Evolutionary conservation across 2,888 invertebrate genomes (phyloP).

Genomic region (Cinara cedri): DNA sequence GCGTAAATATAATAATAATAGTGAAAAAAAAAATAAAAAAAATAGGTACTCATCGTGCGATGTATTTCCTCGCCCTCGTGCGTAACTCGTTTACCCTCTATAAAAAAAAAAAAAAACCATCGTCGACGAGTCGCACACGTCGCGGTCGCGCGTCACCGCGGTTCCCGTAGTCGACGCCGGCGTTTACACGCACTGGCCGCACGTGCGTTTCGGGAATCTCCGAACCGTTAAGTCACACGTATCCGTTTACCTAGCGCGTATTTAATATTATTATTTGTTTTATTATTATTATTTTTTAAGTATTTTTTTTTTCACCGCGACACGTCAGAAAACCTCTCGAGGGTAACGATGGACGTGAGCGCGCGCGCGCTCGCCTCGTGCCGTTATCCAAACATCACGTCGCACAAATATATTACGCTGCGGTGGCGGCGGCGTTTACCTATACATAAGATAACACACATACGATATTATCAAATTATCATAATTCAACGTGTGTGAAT

Average conservation of each 20-base stretch:
- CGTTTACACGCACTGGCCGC: too few species aligned
- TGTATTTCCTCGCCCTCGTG: too few species aligned
- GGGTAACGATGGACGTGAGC: slow-evolving; percentile 33
- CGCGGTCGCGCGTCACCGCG: too few species aligned
- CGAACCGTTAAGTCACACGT: slow-evolving; percentile 46
- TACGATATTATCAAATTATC: not conserved
- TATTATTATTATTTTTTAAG: too few species aligned
- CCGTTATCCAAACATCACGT: slow-evolving; percentile 27
- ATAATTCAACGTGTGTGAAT: not conserved
- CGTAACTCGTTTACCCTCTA: too few species aligned
- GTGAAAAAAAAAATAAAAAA: not conserved
- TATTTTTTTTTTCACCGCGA: not conserved
- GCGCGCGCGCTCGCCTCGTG: slow-evolving; percentile 27
- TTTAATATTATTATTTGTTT: too few species aligned
- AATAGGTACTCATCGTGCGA: too few species aligned
- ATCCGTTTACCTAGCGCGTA: slow-evolving; percentile 45
- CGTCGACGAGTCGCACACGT: not conserved
- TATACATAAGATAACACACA: too few species aligned
- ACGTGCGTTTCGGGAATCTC: slow-evolving; percentile 13
- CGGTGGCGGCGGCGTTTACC: too few species aligned
- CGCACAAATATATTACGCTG: not conserved
- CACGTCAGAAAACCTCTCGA: slow-evolving; percentile 21
- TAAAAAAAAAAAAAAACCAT: not conserved
- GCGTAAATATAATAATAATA: not conserved
- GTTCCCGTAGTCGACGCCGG: too few species aligned